A percentile compares a stretch with the other conserved stretches of the same genome.
Evolutionary conservation across 2,797 vertebrate genomes (phyloP).

Genomic region (Vultur gryphus): DNA sequence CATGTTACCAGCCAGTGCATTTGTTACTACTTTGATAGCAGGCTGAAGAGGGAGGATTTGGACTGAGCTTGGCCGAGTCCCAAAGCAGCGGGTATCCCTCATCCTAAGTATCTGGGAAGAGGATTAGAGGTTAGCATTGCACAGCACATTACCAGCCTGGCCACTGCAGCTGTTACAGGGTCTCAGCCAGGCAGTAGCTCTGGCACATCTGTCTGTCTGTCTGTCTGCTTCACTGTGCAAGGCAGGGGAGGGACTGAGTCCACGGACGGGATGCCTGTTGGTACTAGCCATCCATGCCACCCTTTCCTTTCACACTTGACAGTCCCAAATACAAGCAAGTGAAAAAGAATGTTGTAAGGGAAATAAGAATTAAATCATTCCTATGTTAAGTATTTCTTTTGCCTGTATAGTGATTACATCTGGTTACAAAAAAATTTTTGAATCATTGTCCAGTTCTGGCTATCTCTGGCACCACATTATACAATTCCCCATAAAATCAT

Average conservation of each 20-base stretch:
- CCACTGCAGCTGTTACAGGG: background rate
- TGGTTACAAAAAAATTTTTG: background rate
- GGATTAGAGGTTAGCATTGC: background rate
- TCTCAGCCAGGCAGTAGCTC: background rate
- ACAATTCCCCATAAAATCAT: background rate
- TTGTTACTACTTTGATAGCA: background rate
- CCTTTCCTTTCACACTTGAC: background rate
- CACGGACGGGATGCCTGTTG: fast-evolving
- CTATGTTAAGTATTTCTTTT: background rate
- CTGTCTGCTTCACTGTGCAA: background rate
- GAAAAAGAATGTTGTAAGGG: background rate
- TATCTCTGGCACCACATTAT: background rate
- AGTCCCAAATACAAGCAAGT: background rate
- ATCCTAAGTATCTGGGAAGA: background rate
- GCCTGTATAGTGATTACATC: background rate
- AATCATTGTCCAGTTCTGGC: background rate
- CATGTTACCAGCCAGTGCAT: background rate
- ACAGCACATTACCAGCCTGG: background rate
- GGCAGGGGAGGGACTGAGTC: fast-evolving
- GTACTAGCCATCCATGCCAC: background rate
- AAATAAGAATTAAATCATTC: background rate
- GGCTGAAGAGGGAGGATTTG: background rate
- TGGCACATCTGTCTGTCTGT: background rate
- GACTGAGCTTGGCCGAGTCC: background rate
- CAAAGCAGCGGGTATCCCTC: background rate